Percentiles rank a stretch among this genome's conserved stretches.
Conservation (phyloP, 2,113 vertebrate genomes). For the Nansenia antarctica region DNA sequence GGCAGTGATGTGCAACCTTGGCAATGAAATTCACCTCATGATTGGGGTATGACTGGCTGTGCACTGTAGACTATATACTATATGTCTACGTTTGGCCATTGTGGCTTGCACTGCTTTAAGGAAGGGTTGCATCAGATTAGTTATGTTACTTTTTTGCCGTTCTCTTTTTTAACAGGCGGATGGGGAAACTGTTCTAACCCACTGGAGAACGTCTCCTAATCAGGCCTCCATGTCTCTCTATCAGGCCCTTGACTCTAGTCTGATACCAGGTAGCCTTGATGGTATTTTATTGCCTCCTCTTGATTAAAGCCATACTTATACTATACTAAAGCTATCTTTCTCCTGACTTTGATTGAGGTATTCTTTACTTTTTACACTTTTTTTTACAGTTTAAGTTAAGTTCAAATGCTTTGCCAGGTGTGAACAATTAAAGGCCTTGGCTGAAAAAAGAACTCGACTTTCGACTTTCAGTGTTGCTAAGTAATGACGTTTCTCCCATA, state of each 20-base stretch:
- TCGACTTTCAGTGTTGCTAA: neutral
- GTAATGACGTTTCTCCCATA: neutral
- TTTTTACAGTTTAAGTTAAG: too few relatives aligned
- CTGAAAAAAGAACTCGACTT: too few relatives aligned
- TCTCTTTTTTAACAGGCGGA: neutral
- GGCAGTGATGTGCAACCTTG: constrained; percentile 1
- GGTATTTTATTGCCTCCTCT: too few relatives aligned
- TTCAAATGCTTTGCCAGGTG: neutral
- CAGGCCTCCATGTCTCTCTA: neutral
- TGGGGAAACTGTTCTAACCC: neutral
- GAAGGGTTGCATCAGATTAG: neutral
- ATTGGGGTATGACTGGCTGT: neutral
- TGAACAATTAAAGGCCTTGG: neutral
- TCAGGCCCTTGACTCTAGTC: constrained; percentile 3
- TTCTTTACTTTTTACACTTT: too few relatives aligned
- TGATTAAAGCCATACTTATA: neutral
- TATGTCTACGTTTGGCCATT: neutral
- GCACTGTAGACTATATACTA: neutral
- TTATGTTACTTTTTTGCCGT: neutral
- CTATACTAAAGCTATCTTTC: neutral
- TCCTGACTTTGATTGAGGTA: neutral
- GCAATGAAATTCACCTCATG: constrained; percentile 2
- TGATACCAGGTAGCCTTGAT: neutral
- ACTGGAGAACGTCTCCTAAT: neutral
- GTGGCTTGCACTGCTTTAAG: neutral